phyloP scores from a whole-genome alignment of 2,797 vertebrate genomes.

The Cossypha caffra region DNA sequence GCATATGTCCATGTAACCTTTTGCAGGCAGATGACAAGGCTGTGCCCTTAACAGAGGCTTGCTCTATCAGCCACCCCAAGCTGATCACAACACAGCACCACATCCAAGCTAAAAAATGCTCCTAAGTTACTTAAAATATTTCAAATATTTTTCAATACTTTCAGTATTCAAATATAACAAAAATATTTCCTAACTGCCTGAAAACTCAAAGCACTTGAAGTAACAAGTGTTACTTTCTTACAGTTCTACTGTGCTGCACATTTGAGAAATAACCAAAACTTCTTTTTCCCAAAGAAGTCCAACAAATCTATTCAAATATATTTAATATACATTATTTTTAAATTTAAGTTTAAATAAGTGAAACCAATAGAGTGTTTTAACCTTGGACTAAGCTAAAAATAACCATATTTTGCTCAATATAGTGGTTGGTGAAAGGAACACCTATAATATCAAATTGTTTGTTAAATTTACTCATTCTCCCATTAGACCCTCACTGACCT shows the following conservation, averaged over 20 bases:
- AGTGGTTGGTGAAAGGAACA: background rate
- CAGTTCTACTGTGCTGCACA: background rate
- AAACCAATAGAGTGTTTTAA: background rate
- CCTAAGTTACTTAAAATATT: background rate
- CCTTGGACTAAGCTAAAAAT: background rate
- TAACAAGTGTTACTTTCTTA: background rate
- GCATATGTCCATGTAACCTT: background rate
- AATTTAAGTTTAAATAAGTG: constrained; percentile 3
- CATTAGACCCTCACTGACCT: background rate
- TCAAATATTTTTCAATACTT: too few relatives aligned
- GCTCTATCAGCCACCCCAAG: background rate
- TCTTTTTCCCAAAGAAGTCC: background rate
- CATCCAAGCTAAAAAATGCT: background rate
- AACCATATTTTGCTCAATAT: background rate
- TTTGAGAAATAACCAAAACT: background rate
- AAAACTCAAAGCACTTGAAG: background rate
- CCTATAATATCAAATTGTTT: background rate
- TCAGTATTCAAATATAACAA: background rate
- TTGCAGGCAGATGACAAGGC: background rate
- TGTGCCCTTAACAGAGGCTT: background rate
- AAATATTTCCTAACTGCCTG: background rate
- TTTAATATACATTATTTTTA: background rate
- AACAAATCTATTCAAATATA: background rate
- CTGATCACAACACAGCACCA: background rate
- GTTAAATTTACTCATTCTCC: background rate